Percentiles rank a stretch among this genome's conserved stretches.
Evolutionary conservation across 2,113 vertebrate species (phyloP).

Genomic region (Proteles cristata): DNA sequence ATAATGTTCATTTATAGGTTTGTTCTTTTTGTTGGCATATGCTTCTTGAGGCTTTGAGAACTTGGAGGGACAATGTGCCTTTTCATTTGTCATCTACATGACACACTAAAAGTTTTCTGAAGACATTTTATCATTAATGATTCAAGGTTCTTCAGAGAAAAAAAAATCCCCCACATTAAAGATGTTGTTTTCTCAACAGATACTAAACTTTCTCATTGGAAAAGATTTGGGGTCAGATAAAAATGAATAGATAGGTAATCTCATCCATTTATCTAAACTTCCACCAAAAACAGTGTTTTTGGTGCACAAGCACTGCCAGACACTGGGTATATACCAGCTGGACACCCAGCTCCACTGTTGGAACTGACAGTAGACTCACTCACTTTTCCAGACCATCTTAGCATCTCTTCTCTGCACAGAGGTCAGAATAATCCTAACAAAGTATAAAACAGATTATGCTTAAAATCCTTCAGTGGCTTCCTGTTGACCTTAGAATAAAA

Average conservation of each 20-base stretch:
- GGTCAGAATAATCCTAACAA: background rate
- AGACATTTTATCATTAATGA: slow-evolving; percentile 26
- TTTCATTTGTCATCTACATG: slow-evolving; percentile 41
- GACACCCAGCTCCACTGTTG: background rate
- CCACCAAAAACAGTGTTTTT: background rate
- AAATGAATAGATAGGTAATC: background rate
- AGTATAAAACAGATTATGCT: background rate
- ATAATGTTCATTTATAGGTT: slow-evolving; percentile 26
- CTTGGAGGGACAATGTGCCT: background rate
- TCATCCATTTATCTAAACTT: background rate
- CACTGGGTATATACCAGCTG: background rate
- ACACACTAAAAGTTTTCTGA: slow-evolving; percentile 29
- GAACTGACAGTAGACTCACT: background rate
- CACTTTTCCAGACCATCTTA: background rate
- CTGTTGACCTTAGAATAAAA: background rate
- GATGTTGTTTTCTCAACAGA: background rate
- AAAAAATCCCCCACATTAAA: background rate
- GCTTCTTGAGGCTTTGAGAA: slow-evolving; percentile 17
- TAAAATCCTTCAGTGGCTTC: background rate
- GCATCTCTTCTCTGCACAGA: background rate
- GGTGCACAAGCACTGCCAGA: background rate
- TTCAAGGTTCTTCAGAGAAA: slow-evolving; percentile 42
- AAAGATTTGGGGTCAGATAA: background rate
- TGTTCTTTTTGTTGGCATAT: slow-evolving; percentile 20
- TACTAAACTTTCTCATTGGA: background rate